A percentile compares a stretch with the other conserved stretches of the same genome.
These are phyloP conservation scores for Drosophila burlai DNA, from an alignment of 1,140 invertebrate species.

Conservation along the genomic window DNA sequence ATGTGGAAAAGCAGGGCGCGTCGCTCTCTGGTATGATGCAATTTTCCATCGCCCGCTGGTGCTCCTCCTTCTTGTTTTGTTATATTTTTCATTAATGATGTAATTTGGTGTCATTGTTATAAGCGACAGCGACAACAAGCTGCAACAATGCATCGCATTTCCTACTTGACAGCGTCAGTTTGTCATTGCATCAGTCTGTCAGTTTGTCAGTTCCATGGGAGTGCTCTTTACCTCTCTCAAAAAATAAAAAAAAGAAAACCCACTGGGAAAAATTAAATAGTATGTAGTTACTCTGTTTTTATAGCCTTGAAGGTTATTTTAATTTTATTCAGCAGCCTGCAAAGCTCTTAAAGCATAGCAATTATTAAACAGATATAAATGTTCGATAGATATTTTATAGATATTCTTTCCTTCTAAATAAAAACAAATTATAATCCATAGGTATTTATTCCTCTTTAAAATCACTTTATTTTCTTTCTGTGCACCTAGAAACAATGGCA, in stretches of 20 bases:
- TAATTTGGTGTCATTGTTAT: slow-evolving; percentile 71
- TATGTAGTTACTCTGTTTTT: neutral
- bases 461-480: neutral
- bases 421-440: neutral
- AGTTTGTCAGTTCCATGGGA: slow-evolving; percentile 35
- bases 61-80: slow-evolving; percentile 20
- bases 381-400: no score
- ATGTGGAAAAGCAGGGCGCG: slow-evolving; percentile 31
- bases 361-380: neutral
- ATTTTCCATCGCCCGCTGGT: slow-evolving; percentile 14
- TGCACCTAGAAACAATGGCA: slow-evolving; percentile 24
- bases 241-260: neutral
- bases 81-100: slow-evolving; percentile 72
- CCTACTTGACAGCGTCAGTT: slow-evolving; percentile 61
- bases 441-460: no score
- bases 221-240: slow-evolving; percentile 14
- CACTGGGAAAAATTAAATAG: neutral
- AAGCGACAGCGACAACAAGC: slow-evolving; percentile 39
- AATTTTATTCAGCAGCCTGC: neutral
- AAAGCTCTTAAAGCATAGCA: neutral
- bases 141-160: slow-evolving; percentile 59
- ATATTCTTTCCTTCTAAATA: neutral
- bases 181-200: slow-evolving; percentile 41
- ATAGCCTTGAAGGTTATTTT: neutral
- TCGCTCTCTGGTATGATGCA: slow-evolving; percentile 29